These are phyloP conservation scores for Dryomyza anilis DNA, from an alignment of 2,888 invertebrate genomes.

Conservation along the genomic window DNA sequence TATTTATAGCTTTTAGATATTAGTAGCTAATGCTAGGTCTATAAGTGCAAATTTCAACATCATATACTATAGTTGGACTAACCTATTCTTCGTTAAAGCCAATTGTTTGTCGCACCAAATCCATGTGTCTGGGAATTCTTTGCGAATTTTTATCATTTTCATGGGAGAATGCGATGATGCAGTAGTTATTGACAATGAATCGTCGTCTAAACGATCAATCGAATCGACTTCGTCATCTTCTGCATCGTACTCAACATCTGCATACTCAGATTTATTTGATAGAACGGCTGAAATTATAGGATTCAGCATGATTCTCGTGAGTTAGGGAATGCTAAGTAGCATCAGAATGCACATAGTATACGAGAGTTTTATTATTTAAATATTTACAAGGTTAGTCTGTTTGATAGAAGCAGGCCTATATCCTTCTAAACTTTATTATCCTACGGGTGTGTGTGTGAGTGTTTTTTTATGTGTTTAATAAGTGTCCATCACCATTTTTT, in stretches of 20 bases:
- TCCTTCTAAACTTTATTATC: too few species aligned
- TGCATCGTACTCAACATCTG: neutral
- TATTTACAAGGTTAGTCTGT: too few species aligned
- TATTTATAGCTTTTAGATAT: neutral
- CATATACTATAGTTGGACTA: constrained; percentile 2
- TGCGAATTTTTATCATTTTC: constrained; percentile 14
- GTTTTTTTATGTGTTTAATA: neutral
- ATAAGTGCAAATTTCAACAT: neutral
- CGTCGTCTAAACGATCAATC: constrained; percentile 31
- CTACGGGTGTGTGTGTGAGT: neutral
- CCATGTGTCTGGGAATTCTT: constrained; percentile 29
- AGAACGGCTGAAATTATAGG: neutral
- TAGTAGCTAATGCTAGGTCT: neutral
- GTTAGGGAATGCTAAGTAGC: too few species aligned
- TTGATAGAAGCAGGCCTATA: too few species aligned
- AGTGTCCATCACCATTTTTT: neutral
- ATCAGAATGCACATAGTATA: too few species aligned
- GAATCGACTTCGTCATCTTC: constrained; percentile 31
- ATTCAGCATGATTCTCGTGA: too few species aligned
- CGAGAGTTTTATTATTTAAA: too few species aligned
- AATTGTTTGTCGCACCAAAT: constrained; percentile 23
- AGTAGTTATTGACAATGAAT: neutral
- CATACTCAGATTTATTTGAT: neutral
- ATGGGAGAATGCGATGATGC: neutral
- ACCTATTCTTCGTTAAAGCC: constrained; percentile 20